Evolutionary conservation across 2,888 invertebrate genomes (phyloP).

Genomic region (Malthinus seriepunctatus): DNA sequence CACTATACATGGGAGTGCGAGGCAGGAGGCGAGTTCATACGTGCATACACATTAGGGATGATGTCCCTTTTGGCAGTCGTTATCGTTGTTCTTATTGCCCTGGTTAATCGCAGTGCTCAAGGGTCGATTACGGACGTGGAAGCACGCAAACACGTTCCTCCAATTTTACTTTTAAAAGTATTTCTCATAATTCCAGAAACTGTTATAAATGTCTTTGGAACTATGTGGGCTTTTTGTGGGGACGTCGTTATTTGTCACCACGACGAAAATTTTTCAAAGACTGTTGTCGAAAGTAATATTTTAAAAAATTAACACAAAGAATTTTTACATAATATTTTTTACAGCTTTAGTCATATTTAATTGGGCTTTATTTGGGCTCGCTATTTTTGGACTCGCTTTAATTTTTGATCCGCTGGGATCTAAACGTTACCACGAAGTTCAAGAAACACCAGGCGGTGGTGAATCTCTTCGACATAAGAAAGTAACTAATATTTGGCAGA

Average conservation of each 20-base stretch:
- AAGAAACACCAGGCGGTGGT: constrained; percentile 62
- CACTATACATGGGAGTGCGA: constrained; percentile 71
- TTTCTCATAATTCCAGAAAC: constrained; percentile 77
- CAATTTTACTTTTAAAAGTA: constrained; percentile 72
- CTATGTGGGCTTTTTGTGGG: constrained; percentile 76
- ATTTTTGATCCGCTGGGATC: constrained; percentile 84
- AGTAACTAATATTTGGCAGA: constrained; percentile 73
- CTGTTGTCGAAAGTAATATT: constrained; percentile 68
- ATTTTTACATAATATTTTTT: constrained; percentile 33
- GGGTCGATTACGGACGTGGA: constrained; percentile 80
- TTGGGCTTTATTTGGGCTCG: constrained; percentile 77
- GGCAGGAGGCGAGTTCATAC: constrained; percentile 71
- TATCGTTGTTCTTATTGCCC: constrained; percentile 65
- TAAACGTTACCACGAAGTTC: constrained; percentile 62
- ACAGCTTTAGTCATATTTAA: constrained; percentile 77
- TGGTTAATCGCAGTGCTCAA: constrained; percentile 72
- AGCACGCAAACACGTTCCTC: constrained; percentile 71
- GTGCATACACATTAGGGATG: constrained; percentile 73
- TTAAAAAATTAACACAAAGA: neutral
- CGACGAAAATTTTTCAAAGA: constrained; percentile 69
- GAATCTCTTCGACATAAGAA: constrained; percentile 70
- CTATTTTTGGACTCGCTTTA: constrained; percentile 74
- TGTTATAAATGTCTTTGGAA: constrained; percentile 78
- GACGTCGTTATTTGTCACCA: constrained; percentile 69
- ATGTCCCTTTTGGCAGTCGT: constrained; percentile 66